Evolutionary conservation across 1,140 invertebrate genomes (phyloP).

Genomic region (Palaemon carinicauda): DNA sequence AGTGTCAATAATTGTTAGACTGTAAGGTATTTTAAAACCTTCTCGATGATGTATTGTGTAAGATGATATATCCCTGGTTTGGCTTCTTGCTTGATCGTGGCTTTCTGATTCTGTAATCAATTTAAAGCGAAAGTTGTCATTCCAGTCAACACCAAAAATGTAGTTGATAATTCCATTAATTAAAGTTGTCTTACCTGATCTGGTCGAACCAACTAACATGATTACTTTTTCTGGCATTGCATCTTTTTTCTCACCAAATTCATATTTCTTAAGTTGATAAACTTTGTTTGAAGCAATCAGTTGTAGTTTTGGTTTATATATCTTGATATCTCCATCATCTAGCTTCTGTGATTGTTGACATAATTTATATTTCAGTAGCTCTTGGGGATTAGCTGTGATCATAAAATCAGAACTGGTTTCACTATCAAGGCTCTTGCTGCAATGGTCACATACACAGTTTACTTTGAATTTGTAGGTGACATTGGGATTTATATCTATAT

Average conservation of each 20-base stretch:
- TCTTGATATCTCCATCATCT: background rate
- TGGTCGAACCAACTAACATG: background rate
- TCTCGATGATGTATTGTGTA: slow-evolving; percentile 5
- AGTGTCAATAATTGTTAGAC: slow-evolving; percentile 1
- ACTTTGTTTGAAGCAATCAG: background rate
- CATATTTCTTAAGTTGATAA: background rate
- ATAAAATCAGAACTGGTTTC: background rate
- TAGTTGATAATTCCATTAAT: background rate
- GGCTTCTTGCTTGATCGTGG: background rate
- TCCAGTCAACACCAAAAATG: background rate
- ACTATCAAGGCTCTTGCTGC: background rate
- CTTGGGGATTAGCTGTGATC: too few relatives aligned
- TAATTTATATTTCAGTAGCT: background rate
- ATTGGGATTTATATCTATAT: background rate
- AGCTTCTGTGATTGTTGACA: background rate
- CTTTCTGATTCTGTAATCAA: background rate
- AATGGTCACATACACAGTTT: background rate
- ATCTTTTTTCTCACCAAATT: background rate
- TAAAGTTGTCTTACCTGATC: background rate
- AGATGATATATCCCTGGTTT: background rate
- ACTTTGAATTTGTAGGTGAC: background rate
- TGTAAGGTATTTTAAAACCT: background rate
- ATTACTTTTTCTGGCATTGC: background rate
- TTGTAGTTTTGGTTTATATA: background rate
- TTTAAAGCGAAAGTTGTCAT: background rate